A percentile compares a stretch with the other conserved stretches of the same genome.
phyloP scores from a whole-genome alignment of 2,797 vertebrate genomes.

The Chelmon rostratus region DNA sequence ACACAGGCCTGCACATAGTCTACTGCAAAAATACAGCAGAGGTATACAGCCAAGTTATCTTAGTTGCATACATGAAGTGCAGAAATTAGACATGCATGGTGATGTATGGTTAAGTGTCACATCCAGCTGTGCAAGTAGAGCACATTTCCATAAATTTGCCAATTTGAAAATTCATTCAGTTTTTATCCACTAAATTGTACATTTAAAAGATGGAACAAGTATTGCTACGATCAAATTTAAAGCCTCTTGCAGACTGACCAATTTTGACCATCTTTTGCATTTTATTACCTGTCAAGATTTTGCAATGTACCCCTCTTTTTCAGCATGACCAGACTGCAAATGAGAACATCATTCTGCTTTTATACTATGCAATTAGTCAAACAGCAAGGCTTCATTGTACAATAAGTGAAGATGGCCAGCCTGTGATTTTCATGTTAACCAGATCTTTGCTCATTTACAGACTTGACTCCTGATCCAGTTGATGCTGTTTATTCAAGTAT shows the following conservation, averaged over 20 bases:
- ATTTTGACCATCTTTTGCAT: conserved; percentile 58
- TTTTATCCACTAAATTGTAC: conserved; percentile 48
- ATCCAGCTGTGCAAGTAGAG: conserved; percentile 54
- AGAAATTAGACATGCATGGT: conserved; percentile 41
- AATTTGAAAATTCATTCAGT: conserved; percentile 26
- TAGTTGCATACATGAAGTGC: conserved; percentile 45
- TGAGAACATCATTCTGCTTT: conserved; percentile 16
- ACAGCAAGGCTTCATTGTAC: not conserved
- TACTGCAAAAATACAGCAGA: conserved; percentile 48
- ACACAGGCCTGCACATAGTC: conserved; percentile 58
- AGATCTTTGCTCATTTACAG: conserved; percentile 7
- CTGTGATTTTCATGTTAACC: not conserved
- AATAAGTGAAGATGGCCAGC: not conserved
- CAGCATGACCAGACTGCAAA: conserved; percentile 25
- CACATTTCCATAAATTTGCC: conserved; percentile 26
- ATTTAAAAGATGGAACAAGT: conserved; percentile 35
- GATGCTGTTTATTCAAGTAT: conserved; percentile 17
- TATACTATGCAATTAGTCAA: conserved; percentile 35
- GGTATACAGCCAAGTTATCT: conserved; percentile 61
- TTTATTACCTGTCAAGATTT: conserved; percentile 3
- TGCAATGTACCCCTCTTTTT: conserved; percentile 5
- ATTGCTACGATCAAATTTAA: conserved; percentile 33
- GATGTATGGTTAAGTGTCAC: conserved; percentile 43
- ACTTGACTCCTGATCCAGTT: not conserved
- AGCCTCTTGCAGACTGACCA: conserved; percentile 52